These are phyloP conservation scores for Agonopterix alstromeriana DNA, from an alignment of 2,888 invertebrate genomes.

Conservation along the genomic window DNA sequence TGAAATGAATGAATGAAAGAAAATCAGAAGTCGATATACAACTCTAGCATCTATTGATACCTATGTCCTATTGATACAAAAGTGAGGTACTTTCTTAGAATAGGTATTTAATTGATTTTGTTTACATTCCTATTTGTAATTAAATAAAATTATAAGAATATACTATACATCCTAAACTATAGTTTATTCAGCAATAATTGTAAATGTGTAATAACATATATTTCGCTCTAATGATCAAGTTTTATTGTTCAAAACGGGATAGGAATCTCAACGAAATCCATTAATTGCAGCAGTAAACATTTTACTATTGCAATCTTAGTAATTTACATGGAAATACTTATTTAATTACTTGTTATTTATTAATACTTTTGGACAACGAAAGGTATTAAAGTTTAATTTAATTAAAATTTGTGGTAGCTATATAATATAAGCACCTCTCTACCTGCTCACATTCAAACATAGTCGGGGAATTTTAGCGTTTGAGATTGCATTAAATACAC, in stretches of 20 bases:
- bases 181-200: slow-evolving; percentile 15
- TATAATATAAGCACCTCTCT: not conserved
- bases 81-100: too few relatives aligned
- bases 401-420: not conserved
- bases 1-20: too few relatives aligned
- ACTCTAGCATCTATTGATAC: too few relatives aligned
- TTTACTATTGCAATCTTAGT: slow-evolving; percentile 17
- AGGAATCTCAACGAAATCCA: slow-evolving; percentile 18
- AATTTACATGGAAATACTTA: slow-evolving; percentile 9
- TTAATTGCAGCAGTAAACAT: slow-evolving; percentile 30
- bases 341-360: slow-evolving; percentile 15
- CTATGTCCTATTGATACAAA: too few relatives aligned
- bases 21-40: too few relatives aligned
- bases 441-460: too few relatives aligned
- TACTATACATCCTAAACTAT: too few relatives aligned
- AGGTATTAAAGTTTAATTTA: not conserved
- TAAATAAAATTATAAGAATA: too few relatives aligned
- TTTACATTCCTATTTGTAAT: too few relatives aligned
- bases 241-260: slow-evolving; percentile 31
- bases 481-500: too few relatives aligned
- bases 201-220: slow-evolving; percentile 21
- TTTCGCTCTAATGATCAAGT: slow-evolving; percentile 24
- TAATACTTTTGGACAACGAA: slow-evolving; percentile 1
- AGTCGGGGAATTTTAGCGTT: too few relatives aligned
- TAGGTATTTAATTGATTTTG: too few relatives aligned